Conservation (phyloP, 2,888 invertebrate genomes). For the Nemoura dubitans region DNA sequence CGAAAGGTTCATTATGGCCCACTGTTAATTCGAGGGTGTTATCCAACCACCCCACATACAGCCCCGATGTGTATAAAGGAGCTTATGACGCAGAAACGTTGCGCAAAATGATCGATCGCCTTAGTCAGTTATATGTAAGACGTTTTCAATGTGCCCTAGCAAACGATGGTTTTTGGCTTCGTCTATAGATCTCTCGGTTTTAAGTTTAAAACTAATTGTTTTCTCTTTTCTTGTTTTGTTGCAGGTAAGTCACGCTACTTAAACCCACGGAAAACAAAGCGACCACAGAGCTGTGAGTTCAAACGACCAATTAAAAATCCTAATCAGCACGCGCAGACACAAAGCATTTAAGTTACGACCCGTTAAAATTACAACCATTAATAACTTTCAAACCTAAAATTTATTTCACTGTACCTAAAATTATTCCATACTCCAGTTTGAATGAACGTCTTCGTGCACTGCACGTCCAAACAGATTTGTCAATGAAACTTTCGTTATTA, state of each 20-base stretch:
- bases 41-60: no score
- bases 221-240: background rate
- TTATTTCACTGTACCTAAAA: background rate
- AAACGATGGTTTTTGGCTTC: no score
- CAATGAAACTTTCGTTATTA: background rate
- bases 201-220: background rate
- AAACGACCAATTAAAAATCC: background rate
- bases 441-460: background rate
- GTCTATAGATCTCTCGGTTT: background rate
- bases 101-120: no score
- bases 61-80: no score
- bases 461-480: background rate
- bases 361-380: background rate
- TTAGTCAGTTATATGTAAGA: no score
- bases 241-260: no score
- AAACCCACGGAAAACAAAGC: background rate
- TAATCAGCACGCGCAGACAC: background rate
- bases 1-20: constrained; percentile 24
- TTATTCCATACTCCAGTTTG: background rate
- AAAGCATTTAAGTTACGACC: background rate
- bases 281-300: background rate
- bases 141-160: no score
- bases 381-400: background rate
- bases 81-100: no score
- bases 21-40: background rate